Evolutionary conservation across 1,140 invertebrate genomes (phyloP), one percentile per base, ranked within the genome.

Genomic region (Euura saliciscinereae): DNA sequence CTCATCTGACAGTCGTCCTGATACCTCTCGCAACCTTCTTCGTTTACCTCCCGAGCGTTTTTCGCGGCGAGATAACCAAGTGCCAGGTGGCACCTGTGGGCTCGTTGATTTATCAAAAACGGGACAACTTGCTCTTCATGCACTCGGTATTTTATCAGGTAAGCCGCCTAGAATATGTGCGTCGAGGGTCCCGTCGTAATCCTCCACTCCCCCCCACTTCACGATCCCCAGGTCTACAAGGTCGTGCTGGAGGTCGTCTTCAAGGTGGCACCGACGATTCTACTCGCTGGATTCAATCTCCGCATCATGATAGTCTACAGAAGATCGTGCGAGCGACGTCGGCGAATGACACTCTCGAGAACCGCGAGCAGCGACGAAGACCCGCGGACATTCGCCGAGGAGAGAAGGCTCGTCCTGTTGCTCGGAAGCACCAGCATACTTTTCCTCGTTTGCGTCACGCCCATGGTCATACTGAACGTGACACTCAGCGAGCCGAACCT

Each of bases 401-500:
- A 94, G 79, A 88, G 91, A 65, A 85, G 93, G 3, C 85, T 94
- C 0, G 90, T 94, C 65, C 82, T 94, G 42, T 87, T 94, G 5
- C 82, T 94, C 2, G 92, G 92, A 7, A 93, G 91, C 68, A 94
- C 93, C 3, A 93, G 92, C 64, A 90, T 94, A 42, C 80, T 94
- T 28, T 94, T 94, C 81, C 87, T 94, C 42, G 87, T 94, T 11
- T 94, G 93, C 81, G 92, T 94, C 68, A 94, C 92, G 13, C 93
- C 93, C 0, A 93, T 94, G 90, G 92, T 93, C 44, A 92, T 94
- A 70, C 84, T 94, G 0, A 93, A 93, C 75, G 89, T 93, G 66
- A 93, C 92, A 43, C 86, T 93, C 46, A 91, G 90, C 42, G 89
- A 92, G 73, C 85, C 86, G 69, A 91, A 92, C 77, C 86, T 92